These are phyloP conservation scores for Crenuchus spilurus DNA, from an alignment of 2,797 vertebrate genomes.

Conservation along the genomic window DNA sequence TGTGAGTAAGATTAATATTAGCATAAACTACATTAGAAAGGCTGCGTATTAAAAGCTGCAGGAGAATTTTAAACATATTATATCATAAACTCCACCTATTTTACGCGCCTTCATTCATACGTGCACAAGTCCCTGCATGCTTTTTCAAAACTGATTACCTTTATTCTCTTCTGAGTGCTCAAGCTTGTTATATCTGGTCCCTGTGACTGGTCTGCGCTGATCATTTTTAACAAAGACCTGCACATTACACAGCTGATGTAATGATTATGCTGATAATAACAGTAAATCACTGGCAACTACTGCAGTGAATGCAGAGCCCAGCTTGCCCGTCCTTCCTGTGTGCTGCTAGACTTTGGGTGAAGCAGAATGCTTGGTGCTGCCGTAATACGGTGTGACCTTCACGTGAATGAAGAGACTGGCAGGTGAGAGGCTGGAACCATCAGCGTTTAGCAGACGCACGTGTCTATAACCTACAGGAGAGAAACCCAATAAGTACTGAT, in stretches of 20 bases:
- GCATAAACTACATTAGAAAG: no score
- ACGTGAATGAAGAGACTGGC: slow-evolving; percentile 91
- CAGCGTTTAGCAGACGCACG: slow-evolving; percentile 85
- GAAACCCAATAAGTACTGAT: not conserved
- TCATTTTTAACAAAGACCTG: not conserved
- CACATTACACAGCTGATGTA: not conserved
- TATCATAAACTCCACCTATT: slow-evolving; percentile 2
- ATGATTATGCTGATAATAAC: not conserved
- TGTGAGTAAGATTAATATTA: no score
- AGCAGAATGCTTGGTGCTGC: slow-evolving; percentile 56
- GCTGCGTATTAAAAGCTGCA: no score
- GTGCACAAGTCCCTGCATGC: not conserved
- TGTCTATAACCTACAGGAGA: slow-evolving; percentile 86
- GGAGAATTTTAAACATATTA: no score
- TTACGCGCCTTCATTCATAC: slow-evolving; percentile 1
- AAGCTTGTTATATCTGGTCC: not conserved
- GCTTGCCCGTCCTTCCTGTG: not conserved
- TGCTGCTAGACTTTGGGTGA: slow-evolving; percentile 36
- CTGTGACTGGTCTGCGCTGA: not conserved
- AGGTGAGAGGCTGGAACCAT: slow-evolving; percentile 85
- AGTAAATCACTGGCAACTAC: not conserved
- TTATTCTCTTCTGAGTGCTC: not conserved
- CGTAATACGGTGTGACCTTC: slow-evolving; percentile 65
- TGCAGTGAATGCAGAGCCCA: not conserved
- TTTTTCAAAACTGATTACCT: not conserved